A percentile compares a stretch with the other conserved stretches of the same genome.
Evolutionary conservation across 1,140 invertebrate species (phyloP).

Genomic region (Probaryconus sp.): DNA sequence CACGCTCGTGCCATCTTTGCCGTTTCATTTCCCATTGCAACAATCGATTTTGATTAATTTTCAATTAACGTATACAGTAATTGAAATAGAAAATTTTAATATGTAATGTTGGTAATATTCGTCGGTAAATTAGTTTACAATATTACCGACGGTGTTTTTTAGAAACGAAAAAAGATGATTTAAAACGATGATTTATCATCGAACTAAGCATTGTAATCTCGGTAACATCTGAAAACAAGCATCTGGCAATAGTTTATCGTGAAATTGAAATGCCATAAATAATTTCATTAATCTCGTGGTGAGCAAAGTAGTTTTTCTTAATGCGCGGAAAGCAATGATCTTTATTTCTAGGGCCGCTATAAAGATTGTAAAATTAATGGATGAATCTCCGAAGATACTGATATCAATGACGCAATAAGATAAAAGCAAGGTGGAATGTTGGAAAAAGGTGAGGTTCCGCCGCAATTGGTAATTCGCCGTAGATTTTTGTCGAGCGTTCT

Average conservation of each 20-base stretch:
- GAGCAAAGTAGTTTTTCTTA: slow-evolving; percentile 41
- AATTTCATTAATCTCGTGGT: slow-evolving; percentile 40
- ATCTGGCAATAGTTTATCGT: too few relatives aligned
- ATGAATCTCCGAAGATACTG: slow-evolving; percentile 50
- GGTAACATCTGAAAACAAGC: too few relatives aligned
- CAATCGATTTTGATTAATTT: neutral
- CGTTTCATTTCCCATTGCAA: too few relatives aligned
- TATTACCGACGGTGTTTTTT: too few relatives aligned
- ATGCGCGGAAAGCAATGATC: slow-evolving; percentile 45
- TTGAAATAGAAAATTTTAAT: too few relatives aligned
- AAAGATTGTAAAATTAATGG: slow-evolving; percentile 55
- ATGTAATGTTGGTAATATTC: too few relatives aligned
- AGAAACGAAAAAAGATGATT: too few relatives aligned
- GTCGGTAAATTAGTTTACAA: too few relatives aligned
- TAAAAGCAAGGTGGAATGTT: slow-evolving; percentile 68
- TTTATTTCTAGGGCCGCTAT: slow-evolving; percentile 35
- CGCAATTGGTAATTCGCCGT: slow-evolving; percentile 73
- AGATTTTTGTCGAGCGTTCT: slow-evolving; percentile 71
- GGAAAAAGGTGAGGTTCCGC: slow-evolving; percentile 67
- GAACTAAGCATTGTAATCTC: too few relatives aligned
- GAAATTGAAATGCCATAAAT: slow-evolving; percentile 20
- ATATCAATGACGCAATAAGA: slow-evolving; percentile 59
- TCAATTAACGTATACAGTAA: too few relatives aligned
- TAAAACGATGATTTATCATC: too few relatives aligned
- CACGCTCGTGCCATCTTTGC: slow-evolving; percentile 48